Evolutionary conservation across 1,140 invertebrate species (phyloP), one percentile per base, ranked within the genome.

Genomic region (Telenomus remus): DNA sequence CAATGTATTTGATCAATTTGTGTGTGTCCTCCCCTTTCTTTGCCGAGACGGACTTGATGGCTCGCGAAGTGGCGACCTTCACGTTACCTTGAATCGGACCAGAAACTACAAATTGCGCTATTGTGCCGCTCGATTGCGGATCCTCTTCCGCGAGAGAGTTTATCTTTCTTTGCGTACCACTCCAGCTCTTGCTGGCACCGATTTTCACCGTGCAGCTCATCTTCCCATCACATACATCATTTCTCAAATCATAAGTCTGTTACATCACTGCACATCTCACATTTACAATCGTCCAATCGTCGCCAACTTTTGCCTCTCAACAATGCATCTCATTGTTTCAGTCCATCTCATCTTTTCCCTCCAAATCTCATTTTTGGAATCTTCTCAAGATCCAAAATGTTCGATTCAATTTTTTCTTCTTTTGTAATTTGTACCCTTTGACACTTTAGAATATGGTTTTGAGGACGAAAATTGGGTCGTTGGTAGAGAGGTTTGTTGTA

Each of bases 1-100:
- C 92, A 63, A 95, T 93, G 82, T 93, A 94, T 81, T 92, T 92
- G 42, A 95, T 88, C 68, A 94, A 84, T 81, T 93, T 94, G 13
- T 87, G 88, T 9, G 90, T 89, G 75, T 94, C 93, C 80, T 93
- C 92, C 60, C 87, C 87, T 80, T 90, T 92, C 75, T 90, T 89
- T 46, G 82, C 81, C 12, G 81, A 75, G 48, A 83, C 80, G 43
- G 83, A 84, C 71, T 86, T 89, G 51, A 79, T 80, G 16, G 82
- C 70, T 57, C 85, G 83, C 56, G 83, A 74, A 6, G 69, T 39
- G 39, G 72, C 49, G 60, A 68, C 68, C 72, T 76, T 79, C 44
- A 19, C 35, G 50, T 27, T 65, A 39, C 59, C 49, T 55, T 69
- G 72, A 48, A 55, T 34, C 14, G 44, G 10, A 33, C 54, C 53